Evolutionary conservation across 2,113 vertebrate species (phyloP), one percentile per base, ranked within the genome.

Genomic region (Rynchops niger): DNA sequence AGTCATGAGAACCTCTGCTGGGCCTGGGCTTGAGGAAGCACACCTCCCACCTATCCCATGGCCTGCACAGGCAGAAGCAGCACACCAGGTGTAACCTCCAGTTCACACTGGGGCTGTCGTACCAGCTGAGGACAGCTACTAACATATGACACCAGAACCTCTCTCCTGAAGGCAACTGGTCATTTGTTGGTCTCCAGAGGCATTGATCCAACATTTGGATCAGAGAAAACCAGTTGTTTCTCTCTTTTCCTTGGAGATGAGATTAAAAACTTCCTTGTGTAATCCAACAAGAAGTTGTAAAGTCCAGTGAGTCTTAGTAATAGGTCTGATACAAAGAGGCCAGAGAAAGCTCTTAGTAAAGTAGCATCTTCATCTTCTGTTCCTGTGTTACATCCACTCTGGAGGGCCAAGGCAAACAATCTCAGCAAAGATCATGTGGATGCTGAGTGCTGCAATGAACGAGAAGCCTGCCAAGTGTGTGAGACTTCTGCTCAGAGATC

Each of bases 61-160:
- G 12, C 27, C 61, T 67, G 43, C 65, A 72, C 6, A 70, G 32
- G 29, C 67, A 93, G 38, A 78, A 59, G 29, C 0, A 78, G 30
- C n/a, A 63, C 26, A 78, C 5, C 29, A 82, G 12, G 22, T 15
- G 25, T 26, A 86, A 53, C 5, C 27, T 80, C 36, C 45, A 66
- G 6, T 16, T 83, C 49, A 50, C 27, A 36, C 0, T 2, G 4
- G 9, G 16, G 4, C 3, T 58, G 8, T n/a, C 0, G 0, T 27
- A 63, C 17, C 69, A 86, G 5, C 14, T 76, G 38, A 16, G 20
- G 36, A 87, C 47, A 85, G 9, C 23, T 56, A 49, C 20, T 5
- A 40, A 12, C 7, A 15, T 0, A 0, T 23, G 20, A 56, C 32
- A 80, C 27, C 30, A 81, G 30, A 81, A 80, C 6, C 6, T 91